Evolutionary conservation across 2,797 vertebrate species (phyloP).

Genomic region (Chelon auratus): DNA sequence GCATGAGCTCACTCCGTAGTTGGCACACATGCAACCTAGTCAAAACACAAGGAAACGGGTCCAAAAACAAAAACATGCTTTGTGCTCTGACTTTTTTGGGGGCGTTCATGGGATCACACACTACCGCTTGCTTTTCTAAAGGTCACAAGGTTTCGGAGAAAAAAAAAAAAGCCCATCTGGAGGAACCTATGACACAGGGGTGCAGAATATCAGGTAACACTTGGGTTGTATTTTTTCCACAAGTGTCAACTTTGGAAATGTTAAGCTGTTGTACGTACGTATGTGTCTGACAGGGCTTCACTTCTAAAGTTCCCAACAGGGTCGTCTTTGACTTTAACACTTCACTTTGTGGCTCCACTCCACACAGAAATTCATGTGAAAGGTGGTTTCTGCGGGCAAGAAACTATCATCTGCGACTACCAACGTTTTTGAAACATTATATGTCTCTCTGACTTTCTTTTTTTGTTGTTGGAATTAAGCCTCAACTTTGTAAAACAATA

Average conservation of each 20-base stretch:
- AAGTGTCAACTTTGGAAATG: slow-evolving; percentile 74
- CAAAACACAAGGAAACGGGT: slow-evolving; percentile 75
- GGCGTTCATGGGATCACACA: slow-evolving; percentile 69
- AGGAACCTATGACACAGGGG: slow-evolving; percentile 78
- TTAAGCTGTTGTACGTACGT: slow-evolving; percentile 61
- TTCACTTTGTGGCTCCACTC: slow-evolving; percentile 36
- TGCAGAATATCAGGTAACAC: slow-evolving; percentile 81
- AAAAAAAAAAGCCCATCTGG: slow-evolving; percentile 65
- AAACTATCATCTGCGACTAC: slow-evolving; percentile 31
- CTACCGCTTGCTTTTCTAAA: slow-evolving; percentile 44
- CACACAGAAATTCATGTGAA: slow-evolving; percentile 22
- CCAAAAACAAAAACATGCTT: slow-evolving; percentile 76
- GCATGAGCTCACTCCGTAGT: slow-evolving; percentile 62
- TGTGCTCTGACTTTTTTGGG: slow-evolving; percentile 56
- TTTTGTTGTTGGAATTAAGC: slow-evolving; percentile 1
- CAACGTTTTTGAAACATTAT: slow-evolving; percentile 37
- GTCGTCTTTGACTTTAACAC: slow-evolving; percentile 47
- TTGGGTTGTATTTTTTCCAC: slow-evolving; percentile 63
- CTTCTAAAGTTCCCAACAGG: slow-evolving; percentile 53
- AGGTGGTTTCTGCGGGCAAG: slow-evolving; percentile 34
- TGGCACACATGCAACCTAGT: slow-evolving; percentile 62
- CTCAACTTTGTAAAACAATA: slow-evolving; percentile 52
- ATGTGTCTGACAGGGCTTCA: slow-evolving; percentile 58
- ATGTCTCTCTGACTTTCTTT: slow-evolving; percentile 22
- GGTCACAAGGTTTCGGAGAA: slow-evolving; percentile 71